Evolutionary conservation across 2,888 invertebrate species (phyloP).

Genomic region (Elysia crispata): DNA sequence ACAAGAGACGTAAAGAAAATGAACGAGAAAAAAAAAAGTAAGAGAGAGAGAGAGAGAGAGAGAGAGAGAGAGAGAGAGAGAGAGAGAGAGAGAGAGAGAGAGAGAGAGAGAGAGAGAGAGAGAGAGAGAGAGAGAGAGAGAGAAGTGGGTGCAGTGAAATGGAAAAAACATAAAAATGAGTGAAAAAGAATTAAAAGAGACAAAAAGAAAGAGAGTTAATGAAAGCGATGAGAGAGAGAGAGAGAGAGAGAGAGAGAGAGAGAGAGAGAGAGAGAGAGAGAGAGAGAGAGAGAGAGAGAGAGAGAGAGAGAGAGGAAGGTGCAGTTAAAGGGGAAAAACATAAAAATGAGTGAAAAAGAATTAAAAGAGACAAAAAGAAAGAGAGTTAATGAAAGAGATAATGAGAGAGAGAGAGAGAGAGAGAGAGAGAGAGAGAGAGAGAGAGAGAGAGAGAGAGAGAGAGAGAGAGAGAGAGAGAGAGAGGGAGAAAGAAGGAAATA

Average conservation of each 20-base stretch:
- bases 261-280: constrained; percentile 25
- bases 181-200: not conserved
- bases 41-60: too few species aligned
- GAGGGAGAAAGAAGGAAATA: not conserved
- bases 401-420: too few species aligned
- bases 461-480: too few species aligned
- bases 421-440: too few species aligned
- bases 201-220: not conserved
- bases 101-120: not conserved
- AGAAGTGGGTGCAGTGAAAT: not conserved
- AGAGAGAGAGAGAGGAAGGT: not conserved
- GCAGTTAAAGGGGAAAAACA: not conserved
- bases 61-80: too few species aligned
- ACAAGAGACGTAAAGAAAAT: too few species aligned
- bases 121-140: not conserved
- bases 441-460: too few species aligned
- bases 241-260: constrained; percentile 6
- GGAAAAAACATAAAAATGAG: not conserved
- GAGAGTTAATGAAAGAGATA: too few species aligned
- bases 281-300: constrained; percentile 25
- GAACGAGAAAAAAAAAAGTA: too few species aligned
- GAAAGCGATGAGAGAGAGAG: not conserved
- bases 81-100: too few species aligned
- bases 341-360: not conserved
- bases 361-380: too few species aligned